Conservation (phyloP, 2,888 invertebrate genomes). For the Cheilosia scutellata region DNA sequence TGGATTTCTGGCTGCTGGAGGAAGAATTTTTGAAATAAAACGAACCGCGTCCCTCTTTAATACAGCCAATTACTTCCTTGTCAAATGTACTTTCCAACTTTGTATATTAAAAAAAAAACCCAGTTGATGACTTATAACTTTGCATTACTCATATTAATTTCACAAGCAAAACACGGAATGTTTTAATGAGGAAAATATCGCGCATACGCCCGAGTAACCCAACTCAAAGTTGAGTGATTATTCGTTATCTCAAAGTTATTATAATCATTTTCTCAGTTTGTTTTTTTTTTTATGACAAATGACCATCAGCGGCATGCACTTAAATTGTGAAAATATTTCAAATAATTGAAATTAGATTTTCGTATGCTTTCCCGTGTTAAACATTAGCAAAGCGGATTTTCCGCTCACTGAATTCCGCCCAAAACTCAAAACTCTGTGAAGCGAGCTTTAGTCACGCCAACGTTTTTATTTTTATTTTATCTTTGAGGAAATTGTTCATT, state of each 20-base stretch:
- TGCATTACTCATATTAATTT: too few relatives aligned
- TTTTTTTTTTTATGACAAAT: conserved; percentile 53
- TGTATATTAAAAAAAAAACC: neutral
- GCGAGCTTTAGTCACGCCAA: neutral
- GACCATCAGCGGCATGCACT: conserved; percentile 30
- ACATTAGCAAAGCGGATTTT: conserved; percentile 48
- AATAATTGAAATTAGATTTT: conserved; percentile 51
- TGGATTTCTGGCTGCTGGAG: too few relatives aligned
- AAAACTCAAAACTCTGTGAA: neutral
- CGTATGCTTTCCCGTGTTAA: conserved; percentile 4
- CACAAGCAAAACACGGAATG: neutral
- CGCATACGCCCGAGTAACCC: conserved; percentile 54
- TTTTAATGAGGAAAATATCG: conserved; percentile 25
- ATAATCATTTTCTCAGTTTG: neutral
- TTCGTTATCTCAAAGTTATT: neutral
- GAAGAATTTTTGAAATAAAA: too few relatives aligned
- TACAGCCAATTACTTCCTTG: too few relatives aligned
- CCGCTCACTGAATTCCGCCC: conserved; percentile 11
- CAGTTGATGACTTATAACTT: neutral
- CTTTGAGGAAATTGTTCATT: conserved; percentile 17
- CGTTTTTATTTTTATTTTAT: neutral
- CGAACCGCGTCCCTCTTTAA: too few relatives aligned
- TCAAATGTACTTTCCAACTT: neutral
- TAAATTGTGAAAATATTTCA: conserved; percentile 49
- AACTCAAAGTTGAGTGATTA: conserved; percentile 24